A percentile compares a stretch with the other conserved stretches of the same genome.
These are phyloP conservation scores for Schizothorax lantsangensis DNA, from an alignment of 2,797 vertebrate species.

Conservation along the genomic window DNA sequence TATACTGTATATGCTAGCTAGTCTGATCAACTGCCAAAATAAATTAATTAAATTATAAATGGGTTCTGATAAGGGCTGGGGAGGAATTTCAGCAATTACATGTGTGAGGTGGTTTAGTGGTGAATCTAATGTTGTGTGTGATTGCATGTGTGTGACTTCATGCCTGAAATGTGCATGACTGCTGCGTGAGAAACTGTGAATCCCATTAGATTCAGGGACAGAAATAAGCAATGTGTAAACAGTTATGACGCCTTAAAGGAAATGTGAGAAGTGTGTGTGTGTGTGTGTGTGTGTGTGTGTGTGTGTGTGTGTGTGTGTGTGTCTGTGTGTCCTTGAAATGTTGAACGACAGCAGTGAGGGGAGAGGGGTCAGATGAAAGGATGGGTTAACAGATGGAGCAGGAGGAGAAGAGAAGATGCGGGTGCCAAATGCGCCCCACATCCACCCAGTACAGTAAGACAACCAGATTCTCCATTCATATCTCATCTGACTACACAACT, in stretches of 20 bases:
- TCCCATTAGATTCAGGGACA: conserved; percentile 35
- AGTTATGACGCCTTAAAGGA: conserved; percentile 44
- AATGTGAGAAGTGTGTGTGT: conserved; percentile 44
- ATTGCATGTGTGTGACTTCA: conserved; percentile 25
- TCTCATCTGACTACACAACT: conserved; percentile 13
- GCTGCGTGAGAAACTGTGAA: conserved; percentile 35
- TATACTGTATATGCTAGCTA: not conserved
- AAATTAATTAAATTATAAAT: not conserved
- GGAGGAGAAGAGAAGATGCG: conserved; percentile 19
- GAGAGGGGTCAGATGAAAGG: conserved; percentile 34
- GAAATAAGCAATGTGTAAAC: conserved; percentile 46
- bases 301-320: not conserved
- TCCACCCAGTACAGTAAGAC: not conserved
- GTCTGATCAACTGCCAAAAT: not conserved
- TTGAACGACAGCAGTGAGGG: conserved; percentile 15
- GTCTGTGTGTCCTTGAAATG: conserved; percentile 30
- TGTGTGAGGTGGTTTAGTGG: conserved; percentile 8
- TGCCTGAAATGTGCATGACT: conserved; percentile 14
- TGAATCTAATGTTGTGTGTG: not conserved
- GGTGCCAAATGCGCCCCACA: conserved; percentile 19
- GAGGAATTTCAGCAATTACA: conserved; percentile 3
- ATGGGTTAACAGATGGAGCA: conserved; percentile 46
- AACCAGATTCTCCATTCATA: conserved; percentile 9
- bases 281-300: not conserved
- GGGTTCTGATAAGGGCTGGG: not conserved